These are phyloP conservation scores for Colinus virginianus DNA, from an alignment of 2,113 vertebrate genomes.

Conservation along the genomic window DNA sequence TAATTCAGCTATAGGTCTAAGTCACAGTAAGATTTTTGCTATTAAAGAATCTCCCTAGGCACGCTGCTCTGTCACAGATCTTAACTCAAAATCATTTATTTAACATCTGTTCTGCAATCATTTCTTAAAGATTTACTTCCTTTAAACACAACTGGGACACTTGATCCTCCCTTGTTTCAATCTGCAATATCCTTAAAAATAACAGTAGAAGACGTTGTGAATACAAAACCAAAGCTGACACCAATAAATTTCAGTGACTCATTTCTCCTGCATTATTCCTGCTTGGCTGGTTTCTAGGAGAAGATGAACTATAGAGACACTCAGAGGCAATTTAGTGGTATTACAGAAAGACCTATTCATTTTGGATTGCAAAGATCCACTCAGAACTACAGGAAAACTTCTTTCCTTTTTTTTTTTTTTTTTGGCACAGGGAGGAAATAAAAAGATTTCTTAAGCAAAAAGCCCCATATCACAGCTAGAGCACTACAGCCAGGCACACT, in stretches of 20 bases:
- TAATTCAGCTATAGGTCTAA: slow-evolving; percentile 30
- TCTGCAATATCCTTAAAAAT: slow-evolving; percentile 75
- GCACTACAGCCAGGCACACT: not conserved
- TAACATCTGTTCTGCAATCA: slow-evolving; percentile 73
- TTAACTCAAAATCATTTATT: slow-evolving; percentile 73
- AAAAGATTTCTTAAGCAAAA: not conserved
- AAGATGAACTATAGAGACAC: slow-evolving; percentile 73
- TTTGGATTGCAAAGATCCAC: not conserved
- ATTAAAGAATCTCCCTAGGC: slow-evolving; percentile 47
- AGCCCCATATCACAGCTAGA: not conserved
- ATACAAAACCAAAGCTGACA: slow-evolving; percentile 71
- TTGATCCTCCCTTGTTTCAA: slow-evolving; percentile 77
- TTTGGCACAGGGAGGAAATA: not conserved
- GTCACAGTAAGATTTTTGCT: slow-evolving; percentile 33
- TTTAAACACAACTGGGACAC: slow-evolving; percentile 71
- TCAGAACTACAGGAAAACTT: not conserved
- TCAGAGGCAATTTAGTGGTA: slow-evolving; percentile 64
- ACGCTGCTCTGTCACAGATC: slow-evolving; percentile 27
- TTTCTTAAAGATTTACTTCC: slow-evolving; percentile 78
- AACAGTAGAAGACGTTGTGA: slow-evolving; percentile 73
- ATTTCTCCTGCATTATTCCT: slow-evolving; percentile 67
- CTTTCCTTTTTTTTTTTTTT: too few species aligned
- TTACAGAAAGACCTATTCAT: slow-evolving; percentile 37
- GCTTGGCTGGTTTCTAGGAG: slow-evolving; percentile 44
- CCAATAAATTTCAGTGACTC: slow-evolving; percentile 76